phyloP scores from a whole-genome alignment of 1,140 invertebrate species.

The Neodiprion pinetum region DNA sequence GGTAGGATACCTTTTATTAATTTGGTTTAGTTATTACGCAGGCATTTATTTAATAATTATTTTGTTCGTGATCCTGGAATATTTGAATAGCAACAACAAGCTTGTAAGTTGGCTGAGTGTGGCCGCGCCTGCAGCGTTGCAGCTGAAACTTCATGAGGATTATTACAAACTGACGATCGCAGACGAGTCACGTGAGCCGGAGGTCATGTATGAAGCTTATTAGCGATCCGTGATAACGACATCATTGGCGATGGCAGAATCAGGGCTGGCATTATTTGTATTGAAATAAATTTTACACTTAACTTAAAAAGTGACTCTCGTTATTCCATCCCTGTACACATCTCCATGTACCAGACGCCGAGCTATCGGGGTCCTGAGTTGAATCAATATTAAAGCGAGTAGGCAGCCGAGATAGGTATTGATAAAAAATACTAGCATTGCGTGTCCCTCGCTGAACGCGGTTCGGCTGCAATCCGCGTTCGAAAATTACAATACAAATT shows the following conservation, averaged over 20 bases:
- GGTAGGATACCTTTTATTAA: constrained; percentile 35
- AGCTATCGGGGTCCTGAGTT: too few relatives aligned
- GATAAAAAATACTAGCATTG: too few relatives aligned
- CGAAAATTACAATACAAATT: too few relatives aligned
- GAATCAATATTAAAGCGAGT: too few relatives aligned
- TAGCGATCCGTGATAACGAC: not conserved
- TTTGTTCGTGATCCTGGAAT: constrained; percentile 16
- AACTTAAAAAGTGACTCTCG: too few relatives aligned
- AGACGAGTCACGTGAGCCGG: not conserved
- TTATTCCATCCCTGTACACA: too few relatives aligned
- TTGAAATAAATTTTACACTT: not conserved
- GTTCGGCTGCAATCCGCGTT: too few relatives aligned
- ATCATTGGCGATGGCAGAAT: not conserved
- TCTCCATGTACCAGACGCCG: too few relatives aligned
- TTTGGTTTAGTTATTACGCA: not conserved
- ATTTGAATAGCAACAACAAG: constrained; percentile 53
- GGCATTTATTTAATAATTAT: not conserved
- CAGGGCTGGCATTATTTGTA: not conserved
- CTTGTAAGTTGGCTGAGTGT: constrained; percentile 57
- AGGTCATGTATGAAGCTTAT: not conserved
- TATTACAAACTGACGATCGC: constrained; percentile 47
- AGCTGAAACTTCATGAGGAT: constrained; percentile 44
- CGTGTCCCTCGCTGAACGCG: too few relatives aligned
- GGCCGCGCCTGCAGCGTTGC: constrained; percentile 45
- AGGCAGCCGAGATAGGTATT: too few relatives aligned